Evolutionary conservation across 2,888 invertebrate genomes (phyloP).

Genomic region (Rhimphoctona megacephalus): DNA sequence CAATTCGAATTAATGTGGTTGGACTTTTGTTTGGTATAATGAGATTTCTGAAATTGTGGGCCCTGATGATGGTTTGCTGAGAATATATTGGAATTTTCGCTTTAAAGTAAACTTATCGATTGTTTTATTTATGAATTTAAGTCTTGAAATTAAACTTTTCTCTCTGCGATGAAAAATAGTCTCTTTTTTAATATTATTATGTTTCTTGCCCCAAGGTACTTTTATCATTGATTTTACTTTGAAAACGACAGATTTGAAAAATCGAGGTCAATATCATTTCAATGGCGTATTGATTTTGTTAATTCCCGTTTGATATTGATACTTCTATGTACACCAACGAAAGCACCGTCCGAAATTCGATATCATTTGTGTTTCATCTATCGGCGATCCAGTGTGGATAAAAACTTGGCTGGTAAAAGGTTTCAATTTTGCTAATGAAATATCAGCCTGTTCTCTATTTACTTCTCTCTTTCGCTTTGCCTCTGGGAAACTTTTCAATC

Average conservation of each 20-base stretch:
- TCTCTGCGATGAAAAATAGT: neutral
- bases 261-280: neutral
- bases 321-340: neutral
- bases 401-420: constrained; percentile 48
- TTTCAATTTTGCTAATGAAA: constrained; percentile 55
- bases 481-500: neutral
- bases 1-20: neutral
- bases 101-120: neutral
- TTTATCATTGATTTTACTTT: neutral
- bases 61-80: neutral
- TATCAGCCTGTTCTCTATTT: neutral
- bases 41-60: neutral
- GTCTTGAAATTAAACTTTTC: neutral
- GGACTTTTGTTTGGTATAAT: neutral
- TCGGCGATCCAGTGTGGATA: neutral
- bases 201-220: neutral
- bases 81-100: neutral
- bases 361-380: neutral
- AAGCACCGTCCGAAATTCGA: constrained; percentile 15
- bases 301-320: neutral
- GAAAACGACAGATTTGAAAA: neutral
- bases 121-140: neutral
- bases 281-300: neutral
- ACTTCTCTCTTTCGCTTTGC: too few relatives aligned
- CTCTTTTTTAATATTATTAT: neutral